Conservation (phyloP, 1,140 invertebrate genomes). For the Brachionus angularis region DNA sequence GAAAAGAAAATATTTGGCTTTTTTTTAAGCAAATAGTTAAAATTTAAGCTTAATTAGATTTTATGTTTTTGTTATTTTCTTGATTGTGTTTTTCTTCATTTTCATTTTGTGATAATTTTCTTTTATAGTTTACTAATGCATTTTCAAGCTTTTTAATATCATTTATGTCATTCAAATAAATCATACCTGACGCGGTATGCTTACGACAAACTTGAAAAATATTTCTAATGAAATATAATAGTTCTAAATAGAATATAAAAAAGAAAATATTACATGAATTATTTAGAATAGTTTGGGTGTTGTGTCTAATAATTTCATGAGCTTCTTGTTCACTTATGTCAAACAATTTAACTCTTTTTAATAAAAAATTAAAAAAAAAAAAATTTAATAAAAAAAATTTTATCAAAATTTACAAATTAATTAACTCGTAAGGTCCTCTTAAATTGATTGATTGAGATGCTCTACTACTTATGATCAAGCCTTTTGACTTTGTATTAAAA, state of each 20-base stretch:
- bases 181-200: conserved; percentile 20
- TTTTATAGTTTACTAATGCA: no score
- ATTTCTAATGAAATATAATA: not conserved
- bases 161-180: conserved; percentile 5
- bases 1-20: no score
- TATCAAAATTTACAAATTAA: not conserved
- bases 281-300: not conserved
- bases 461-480: conserved; percentile 18
- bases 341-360: conserved; percentile 19
- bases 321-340: conserved; percentile 26
- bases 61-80: no score
- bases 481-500: conserved; percentile 42
- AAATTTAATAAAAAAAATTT: not conserved
- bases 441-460: not conserved
- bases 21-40: no score
- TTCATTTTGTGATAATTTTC: no score
- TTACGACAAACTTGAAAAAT: conserved; percentile 38
- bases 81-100: no score
- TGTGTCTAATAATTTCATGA: conserved; percentile 28
- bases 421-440: conserved; percentile 29
- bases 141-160: conserved; percentile 1
- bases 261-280: conserved; percentile 23
- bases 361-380: not conserved
- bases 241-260: not conserved
- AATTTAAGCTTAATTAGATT: no score